Evolutionary conservation across 2,797 vertebrate genomes (phyloP), one percentile per base, ranked within the genome.

Genomic region (Pipistrellus pygmaeus): DNA sequence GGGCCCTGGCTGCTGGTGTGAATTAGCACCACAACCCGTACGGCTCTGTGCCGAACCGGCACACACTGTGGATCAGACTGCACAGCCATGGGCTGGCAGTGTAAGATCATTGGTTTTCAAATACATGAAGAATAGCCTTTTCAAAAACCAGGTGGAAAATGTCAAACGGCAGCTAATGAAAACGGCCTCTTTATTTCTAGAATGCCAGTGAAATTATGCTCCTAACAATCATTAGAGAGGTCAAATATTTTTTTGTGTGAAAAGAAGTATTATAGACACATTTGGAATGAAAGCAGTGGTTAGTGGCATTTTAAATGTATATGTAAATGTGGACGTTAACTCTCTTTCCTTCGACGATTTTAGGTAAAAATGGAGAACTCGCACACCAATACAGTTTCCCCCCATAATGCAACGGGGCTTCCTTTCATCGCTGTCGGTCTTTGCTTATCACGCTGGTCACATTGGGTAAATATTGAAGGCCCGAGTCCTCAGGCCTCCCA

Each of bases 111-210:
- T 92, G 73, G 6, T 85, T 94, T 91, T 82, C 38, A 66, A 96
- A 93, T 95, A 76, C 83, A 87, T 82, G 78, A 95, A 94, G 93
- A 83, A 84, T 88, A 91, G 44, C 32, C 85, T 86, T 95, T 88
- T n/a, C 75, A 92, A 94, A 86, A 66, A n/a, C 6, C 44, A 60
- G 46, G 27, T 93, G 53, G 66, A 88, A 96, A 93, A 88, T 96
- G 94, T 84, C 81, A 96, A 87, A 73, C 91, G 85, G 87, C 85
- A 95, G 35, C 60, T 88, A 81, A 51, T 93, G 84, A 88, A 94
- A 96, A 87, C 87, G 68, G 90, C 87, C 35, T 80, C 48, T 95
- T 92, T 77, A 89, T 90, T 94, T 96, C 93, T 83, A 83, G 82
- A 95, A 83, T 94, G 78, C 35, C 91, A 68, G 60, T 62, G 38